phyloP scores from a whole-genome alignment of 2,888 invertebrate species.

The Coelogynopora nodosa region DNA sequence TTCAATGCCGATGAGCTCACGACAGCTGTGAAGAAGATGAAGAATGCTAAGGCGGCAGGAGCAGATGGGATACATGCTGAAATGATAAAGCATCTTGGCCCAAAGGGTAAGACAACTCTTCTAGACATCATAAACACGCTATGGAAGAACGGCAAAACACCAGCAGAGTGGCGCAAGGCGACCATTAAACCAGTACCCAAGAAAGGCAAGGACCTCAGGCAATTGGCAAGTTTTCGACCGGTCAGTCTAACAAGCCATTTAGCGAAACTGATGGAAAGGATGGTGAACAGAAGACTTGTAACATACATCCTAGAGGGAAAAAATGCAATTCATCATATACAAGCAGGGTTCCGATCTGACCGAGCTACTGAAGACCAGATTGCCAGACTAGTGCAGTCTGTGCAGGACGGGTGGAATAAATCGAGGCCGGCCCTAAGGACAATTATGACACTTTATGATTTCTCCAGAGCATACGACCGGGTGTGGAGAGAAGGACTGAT shows the following conservation, averaged over 20 bases:
- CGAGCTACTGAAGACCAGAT: not conserved
- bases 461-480: not conserved
- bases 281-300: not conserved
- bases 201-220: constrained; percentile 1
- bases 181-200: constrained; percentile 1
- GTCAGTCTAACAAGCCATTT: constrained; percentile 4
- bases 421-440: not conserved
- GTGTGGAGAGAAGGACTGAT: not conserved
- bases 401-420: not conserved
- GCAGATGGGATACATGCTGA: not conserved
- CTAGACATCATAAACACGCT: not conserved
- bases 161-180: not conserved
- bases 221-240: not conserved
- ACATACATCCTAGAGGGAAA: not conserved
- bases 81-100: not conserved
- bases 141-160: not conserved
- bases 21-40: not conserved
- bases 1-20: not conserved
- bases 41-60: not conserved
- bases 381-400: not conserved
- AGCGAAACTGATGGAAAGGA: not conserved
- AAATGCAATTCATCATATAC: not conserved
- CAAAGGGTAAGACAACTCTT: not conserved
- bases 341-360: not conserved
- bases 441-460: not conserved